Evolutionary conservation across 2,888 invertebrate genomes (phyloP).

Genomic region (Timandra comae): DNA sequence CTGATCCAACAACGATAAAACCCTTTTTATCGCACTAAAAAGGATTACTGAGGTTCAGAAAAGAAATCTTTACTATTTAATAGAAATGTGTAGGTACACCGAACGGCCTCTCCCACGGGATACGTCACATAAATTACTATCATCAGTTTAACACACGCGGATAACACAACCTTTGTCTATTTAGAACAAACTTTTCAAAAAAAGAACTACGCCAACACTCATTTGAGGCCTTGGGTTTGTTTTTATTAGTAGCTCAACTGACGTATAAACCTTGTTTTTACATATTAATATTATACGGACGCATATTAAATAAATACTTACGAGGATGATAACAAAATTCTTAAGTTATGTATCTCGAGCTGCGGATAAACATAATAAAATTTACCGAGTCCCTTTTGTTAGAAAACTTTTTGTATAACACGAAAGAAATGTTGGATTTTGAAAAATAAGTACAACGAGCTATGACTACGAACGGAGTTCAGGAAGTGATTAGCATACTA

Average conservation of each 20-base stretch:
- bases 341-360: conserved; percentile 6
- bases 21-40: conserved; percentile 63
- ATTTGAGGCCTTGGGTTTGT: conserved; percentile 1
- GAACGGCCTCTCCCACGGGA: conserved; percentile 23
- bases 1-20: conserved; percentile 69
- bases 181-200: conserved; percentile 9
- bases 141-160: conserved; percentile 26
- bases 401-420: conserved; percentile 27
- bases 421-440: conserved; percentile 34
- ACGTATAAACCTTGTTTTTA: too few relatives aligned
- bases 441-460: conserved; percentile 25
- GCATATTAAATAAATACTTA: too few relatives aligned
- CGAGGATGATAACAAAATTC: not conserved
- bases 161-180: conserved; percentile 18
- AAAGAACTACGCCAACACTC: conserved; percentile 2
- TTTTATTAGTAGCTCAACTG: not conserved
- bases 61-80: conserved; percentile 48
- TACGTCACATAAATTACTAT: conserved; percentile 29
- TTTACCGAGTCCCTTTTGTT: conserved; percentile 27
- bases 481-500: conserved; percentile 42
- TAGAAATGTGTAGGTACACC: conserved; percentile 37
- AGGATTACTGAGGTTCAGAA: conserved; percentile 56
- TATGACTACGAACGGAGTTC: conserved; percentile 28
- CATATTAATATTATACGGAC: too few relatives aligned
- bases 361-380: conserved; percentile 23